A percentile compares a stretch with the other conserved stretches of the same genome.
These are phyloP conservation scores for Orchestes rusci DNA, from an alignment of 2,888 invertebrate genomes.

Conservation along the genomic window DNA sequence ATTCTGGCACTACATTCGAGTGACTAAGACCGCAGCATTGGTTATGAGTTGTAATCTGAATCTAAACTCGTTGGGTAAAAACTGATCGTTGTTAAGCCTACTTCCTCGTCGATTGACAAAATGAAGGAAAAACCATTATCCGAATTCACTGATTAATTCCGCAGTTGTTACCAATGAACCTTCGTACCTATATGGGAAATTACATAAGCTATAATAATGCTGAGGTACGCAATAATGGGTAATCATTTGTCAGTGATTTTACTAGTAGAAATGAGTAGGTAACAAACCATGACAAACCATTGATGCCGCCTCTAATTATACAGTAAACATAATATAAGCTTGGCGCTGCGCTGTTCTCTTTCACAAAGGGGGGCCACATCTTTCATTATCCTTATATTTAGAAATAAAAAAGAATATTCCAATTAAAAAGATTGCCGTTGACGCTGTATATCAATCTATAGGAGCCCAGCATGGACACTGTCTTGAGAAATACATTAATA, in stretches of 20 bases:
- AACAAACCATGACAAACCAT: constrained; percentile 34
- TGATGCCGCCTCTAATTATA: constrained; percentile 30
- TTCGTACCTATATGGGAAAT: constrained; percentile 24
- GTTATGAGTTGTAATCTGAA: no score
- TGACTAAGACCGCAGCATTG: no score
- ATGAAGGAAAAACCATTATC: no score
- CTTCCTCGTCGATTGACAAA: no score
- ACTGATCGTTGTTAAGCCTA: no score
- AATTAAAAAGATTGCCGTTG: constrained; percentile 45
- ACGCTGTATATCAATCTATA: constrained; percentile 46
- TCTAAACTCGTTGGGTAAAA: no score
- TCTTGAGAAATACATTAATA: constrained; percentile 40
- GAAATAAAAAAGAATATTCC: constrained; percentile 45
- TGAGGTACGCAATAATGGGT: constrained; percentile 24
- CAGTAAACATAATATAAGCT: constrained; percentile 35
- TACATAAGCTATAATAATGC: constrained; percentile 26
- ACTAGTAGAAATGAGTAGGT: constrained; percentile 29
- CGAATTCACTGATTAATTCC: constrained; percentile 21
- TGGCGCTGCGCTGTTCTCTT: constrained; percentile 19
- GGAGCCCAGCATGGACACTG: constrained; percentile 42
- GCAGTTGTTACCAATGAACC: constrained; percentile 23
- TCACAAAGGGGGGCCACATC: constrained; percentile 39
- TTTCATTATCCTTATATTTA: constrained; percentile 43
- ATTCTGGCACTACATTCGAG: no score
- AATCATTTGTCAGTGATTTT: constrained; percentile 30